Percentiles rank a stretch among this genome's conserved stretches.
These are phyloP conservation scores for human (Homo sapiens) DNA, from an alignment of 2,113 vertebrate genomes.

Conservation along the genomic window GRCh38 chr6:14511001-14511500, in stretches of 20 bases:
- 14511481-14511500: background rate
- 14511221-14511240: background rate
- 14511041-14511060: background rate
- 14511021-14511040: background rate
- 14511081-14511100: background rate
- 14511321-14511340: background rate
- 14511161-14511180: background rate
- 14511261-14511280: background rate
- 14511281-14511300: background rate
- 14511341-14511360: background rate
- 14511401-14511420: background rate
- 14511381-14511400: background rate
- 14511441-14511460: background rate
- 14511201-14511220: background rate
- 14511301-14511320: background rate
- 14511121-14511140: background rate
- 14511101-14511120: background rate
- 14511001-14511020: background rate
- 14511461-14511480: background rate
- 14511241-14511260: background rate
- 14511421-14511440: background rate
- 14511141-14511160: background rate
- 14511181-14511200: background rate
- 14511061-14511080: background rate
- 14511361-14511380: background rate